Evolutionary conservation across 2,113 vertebrate species (phyloP), one percentile per base, ranked within the genome.

Genomic region (Hemicordylus capensis): DNA sequence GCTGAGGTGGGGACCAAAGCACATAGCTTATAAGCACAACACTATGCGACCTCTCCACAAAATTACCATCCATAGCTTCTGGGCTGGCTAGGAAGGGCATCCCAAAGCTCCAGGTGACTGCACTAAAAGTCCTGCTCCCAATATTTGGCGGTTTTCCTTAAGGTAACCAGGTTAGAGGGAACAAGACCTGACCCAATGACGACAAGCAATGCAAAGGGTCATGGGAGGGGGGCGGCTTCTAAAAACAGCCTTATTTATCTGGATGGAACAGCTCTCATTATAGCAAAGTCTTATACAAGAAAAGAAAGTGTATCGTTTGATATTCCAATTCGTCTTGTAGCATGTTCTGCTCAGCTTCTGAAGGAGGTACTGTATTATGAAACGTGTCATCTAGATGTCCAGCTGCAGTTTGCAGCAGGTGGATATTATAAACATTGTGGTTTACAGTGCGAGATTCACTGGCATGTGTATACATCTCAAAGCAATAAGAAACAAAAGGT

Each of bases 221-320:
- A n/a, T n/a, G n/a, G n/a, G n/a, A n/a, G n/a, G n/a, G n/a, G n/a
- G 85, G 84, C 6, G 89, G 85, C 84, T 46, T 74, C 48, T 75
- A 90, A 78, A 88, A 94, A 93, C 89, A 89, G 10, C n/a, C 80
- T 74, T 93, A 90, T 90, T 90, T 92, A 39, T 28, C 64, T 46
- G 59, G 89, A 94, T 3, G 85, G 90, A 93, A 89, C 85, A 86
- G 88, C 92, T 92, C 85, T 91, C 90, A 90, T 11, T 84, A 88
- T 85, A 72, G 77, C 84, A 86, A 80, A n/a, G n/a, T 91, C 88
- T 90, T 88, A 73, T 91, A 89, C 89, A 89, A 91, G 77, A 1
- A 0, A 85, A 91, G 79, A 80, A 77, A 77, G 37, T 15, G 0
- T 0, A 63, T 34, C n/a, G n/a, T n/a, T n/a, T n/a, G n/a, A 66